These are phyloP conservation scores for Huso huso DNA, from an alignment of 2,797 vertebrate species.

Conservation along the genomic window DNA sequence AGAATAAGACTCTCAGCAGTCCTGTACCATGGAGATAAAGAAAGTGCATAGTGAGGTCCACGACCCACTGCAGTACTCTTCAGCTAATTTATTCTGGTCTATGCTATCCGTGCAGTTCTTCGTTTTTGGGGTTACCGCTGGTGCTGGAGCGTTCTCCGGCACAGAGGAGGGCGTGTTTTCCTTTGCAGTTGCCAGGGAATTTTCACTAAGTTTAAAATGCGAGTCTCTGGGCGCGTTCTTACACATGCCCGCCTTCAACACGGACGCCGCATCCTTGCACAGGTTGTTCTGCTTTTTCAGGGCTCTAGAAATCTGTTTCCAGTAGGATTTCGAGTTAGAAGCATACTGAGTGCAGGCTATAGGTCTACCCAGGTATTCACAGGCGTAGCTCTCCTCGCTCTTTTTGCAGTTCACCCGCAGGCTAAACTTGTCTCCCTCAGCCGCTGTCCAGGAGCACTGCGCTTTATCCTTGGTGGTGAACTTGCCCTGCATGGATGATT, in stretches of 20 bases:
- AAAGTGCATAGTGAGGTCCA: constrained; percentile 73
- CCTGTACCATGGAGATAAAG: constrained; percentile 73
- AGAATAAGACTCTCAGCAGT: constrained; percentile 47
- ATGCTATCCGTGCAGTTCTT: constrained; percentile 52
- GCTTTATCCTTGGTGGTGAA: constrained; percentile 61
- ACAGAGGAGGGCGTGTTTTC: background rate
- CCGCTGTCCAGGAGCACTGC: constrained; percentile 66
- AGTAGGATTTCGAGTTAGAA: constrained; percentile 53
- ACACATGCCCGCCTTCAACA: constrained; percentile 69
- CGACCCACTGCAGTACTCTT: constrained; percentile 64
- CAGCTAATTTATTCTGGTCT: constrained; percentile 54
- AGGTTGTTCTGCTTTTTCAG: constrained; percentile 67
- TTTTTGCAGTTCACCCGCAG: constrained; percentile 59
- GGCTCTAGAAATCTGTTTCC: constrained; percentile 72
- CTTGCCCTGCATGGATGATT: constrained; percentile 48
- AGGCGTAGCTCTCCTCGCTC: constrained; percentile 44
- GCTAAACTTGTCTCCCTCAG: constrained; percentile 24
- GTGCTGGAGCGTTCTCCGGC: background rate
- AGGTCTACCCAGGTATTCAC: constrained; percentile 66
- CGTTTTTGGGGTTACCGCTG: constrained; percentile 4
- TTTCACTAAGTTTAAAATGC: constrained; percentile 56
- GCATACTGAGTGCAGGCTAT: constrained; percentile 53
- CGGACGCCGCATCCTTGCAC: constrained; percentile 52
- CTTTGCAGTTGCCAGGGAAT: background rate
- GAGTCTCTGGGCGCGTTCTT: constrained; percentile 57